phyloP scores from a whole-genome alignment of 2,797 vertebrate species.

The Pitangus sulphuratus region DNA sequence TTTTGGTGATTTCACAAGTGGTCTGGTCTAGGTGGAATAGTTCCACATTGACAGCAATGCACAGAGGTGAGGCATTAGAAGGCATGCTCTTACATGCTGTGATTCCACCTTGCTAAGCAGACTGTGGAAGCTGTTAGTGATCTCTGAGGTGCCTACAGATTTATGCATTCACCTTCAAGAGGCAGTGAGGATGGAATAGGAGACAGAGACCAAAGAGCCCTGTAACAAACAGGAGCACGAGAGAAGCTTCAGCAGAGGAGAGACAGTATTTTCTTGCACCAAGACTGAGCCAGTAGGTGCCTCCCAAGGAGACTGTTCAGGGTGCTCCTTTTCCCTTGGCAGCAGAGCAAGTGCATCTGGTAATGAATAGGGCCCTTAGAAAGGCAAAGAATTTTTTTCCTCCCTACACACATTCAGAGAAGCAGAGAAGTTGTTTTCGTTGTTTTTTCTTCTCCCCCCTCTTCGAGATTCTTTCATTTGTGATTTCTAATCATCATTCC shows the following conservation, averaged over 20 bases:
- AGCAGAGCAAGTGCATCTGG: neutral
- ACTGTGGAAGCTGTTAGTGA: neutral
- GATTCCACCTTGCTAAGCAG: neutral
- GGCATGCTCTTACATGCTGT: neutral
- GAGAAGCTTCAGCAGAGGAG: neutral
- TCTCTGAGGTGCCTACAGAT: neutral
- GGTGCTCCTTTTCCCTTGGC: slow-evolving; percentile 55
- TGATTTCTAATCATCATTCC: slow-evolving; percentile 63
- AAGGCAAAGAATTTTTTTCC: neutral
- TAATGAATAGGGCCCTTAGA: slow-evolving; percentile 59
- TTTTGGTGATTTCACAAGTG: neutral
- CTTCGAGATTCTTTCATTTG: slow-evolving; percentile 47
- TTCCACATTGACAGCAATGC: neutral
- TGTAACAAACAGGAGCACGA: neutral
- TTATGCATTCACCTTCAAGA: neutral
- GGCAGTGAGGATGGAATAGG: neutral
- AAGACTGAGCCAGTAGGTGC: neutral
- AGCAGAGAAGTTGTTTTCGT: neutral
- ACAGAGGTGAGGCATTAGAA: neutral
- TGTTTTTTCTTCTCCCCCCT: neutral
- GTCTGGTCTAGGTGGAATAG: neutral
- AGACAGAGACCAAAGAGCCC: neutral
- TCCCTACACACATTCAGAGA: slow-evolving; percentile 37
- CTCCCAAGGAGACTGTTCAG: neutral
- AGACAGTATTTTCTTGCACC: accelerated